Base-by-base conservation (phyloP, 2,797 vertebrate genomes). In the Urocyon cinereoargenteus region DNA sequence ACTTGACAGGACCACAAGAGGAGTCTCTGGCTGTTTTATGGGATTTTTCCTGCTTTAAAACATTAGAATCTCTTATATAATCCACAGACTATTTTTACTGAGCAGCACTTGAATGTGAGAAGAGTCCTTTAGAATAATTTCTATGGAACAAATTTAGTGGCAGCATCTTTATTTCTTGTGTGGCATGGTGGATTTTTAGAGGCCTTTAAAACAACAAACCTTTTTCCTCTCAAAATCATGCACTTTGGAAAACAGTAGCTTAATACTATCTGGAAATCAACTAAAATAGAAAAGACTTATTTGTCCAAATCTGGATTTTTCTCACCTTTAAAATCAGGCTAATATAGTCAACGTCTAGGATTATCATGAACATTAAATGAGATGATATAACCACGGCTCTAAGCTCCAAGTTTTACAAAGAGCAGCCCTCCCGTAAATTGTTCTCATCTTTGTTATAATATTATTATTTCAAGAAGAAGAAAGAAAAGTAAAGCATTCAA, bases 81-180 rank as follows among this genome's bases (percentile, higher is more conserved):
- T 31, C 13, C 36, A 53, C 0, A 14, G n/a, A 6, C 81, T 84
- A 26, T 86, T 83, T 95, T 91, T 83, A 85, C 85, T 88, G 82
- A 92, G 59, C 53, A 94, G 34, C 77, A 90, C 77, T 51, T 77
- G 21, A 94, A 66, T 94, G 18, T 79, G 45, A 84, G 64, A 83
- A 75, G 45, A 68, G n/a, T 78, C 51, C 49, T 88, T 86, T 87
- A 86, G 75, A 94, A 59, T 75, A 34, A 59, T 86, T 81, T 90
- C n/a, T 82, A 62, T 84, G 55, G 31, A 83, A 85, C 59, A 75
- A 53, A 70, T 95, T 97, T 62, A 49, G 36, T 92, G 86, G 87
- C 82, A 22, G 31, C 15, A 64, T 81, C n/a, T 72, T 90, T 72
- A 24, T 84, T 86, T 89, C 75, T 64, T 66, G 15, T 22, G 9